These are phyloP conservation scores for Gnathonemus echidnorhynchus DNA, from an alignment of 2,113 vertebrate genomes.

Conservation along the genomic window DNA sequence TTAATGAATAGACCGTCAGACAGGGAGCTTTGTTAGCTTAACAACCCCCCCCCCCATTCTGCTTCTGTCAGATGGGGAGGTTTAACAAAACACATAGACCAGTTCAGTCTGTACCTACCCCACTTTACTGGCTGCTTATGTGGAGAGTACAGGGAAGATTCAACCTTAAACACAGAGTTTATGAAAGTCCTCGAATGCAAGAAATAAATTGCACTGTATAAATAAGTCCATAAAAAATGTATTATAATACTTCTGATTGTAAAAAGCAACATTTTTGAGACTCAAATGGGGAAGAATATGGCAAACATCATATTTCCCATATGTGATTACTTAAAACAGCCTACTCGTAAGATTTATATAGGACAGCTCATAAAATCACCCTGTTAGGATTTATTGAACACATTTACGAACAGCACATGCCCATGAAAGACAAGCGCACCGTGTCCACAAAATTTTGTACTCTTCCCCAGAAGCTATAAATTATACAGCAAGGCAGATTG, in stretches of 20 bases:
- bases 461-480: slow-evolving; percentile 29
- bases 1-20: slow-evolving; percentile 18
- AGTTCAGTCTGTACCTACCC: neutral
- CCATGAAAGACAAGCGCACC: slow-evolving; percentile 20
- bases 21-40: neutral
- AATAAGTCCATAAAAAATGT: neutral
- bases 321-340: neutral
- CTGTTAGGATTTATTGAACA: slow-evolving; percentile 5
- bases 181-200: neutral
- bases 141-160: neutral
- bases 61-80: neutral
- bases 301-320: neutral
- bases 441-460: neutral
- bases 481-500: slow-evolving; percentile 39
- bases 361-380: slow-evolving; percentile 1
- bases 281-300: neutral
- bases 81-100: neutral
- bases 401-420: slow-evolving; percentile 10
- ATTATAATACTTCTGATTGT: neutral
- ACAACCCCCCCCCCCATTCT: neutral
- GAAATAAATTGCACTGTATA: neutral
- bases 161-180: neutral
- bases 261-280: neutral
- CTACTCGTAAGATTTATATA: slow-evolving; percentile 9
- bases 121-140: neutral